A percentile compares a stretch with the other conserved stretches of the same genome.
phyloP scores from a whole-genome alignment of 2,113 vertebrate genomes.

The Cyphomyrus plagiostoma region DNA sequence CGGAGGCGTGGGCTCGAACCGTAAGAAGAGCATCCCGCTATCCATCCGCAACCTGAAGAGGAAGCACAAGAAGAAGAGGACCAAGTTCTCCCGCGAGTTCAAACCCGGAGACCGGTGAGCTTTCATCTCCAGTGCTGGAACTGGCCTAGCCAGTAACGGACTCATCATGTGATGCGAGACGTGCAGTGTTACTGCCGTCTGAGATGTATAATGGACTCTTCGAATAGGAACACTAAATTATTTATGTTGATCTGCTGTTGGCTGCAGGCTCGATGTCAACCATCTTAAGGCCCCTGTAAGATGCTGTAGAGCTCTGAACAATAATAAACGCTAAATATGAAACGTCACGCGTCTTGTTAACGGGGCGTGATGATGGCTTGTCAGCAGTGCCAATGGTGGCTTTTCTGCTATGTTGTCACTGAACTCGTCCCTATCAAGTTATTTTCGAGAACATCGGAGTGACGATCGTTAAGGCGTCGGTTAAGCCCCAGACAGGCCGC shows the following conservation, averaged over 20 bases:
- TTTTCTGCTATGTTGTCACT: not conserved
- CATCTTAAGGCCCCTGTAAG: not conserved
- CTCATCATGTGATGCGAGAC: not conserved
- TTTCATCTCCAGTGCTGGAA: constrained; percentile 59
- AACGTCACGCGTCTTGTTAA: not conserved
- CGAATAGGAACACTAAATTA: not conserved
- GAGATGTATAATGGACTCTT: not conserved
- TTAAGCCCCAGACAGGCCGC: not conserved
- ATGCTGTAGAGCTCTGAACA: not conserved
- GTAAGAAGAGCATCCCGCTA: constrained; percentile 91
- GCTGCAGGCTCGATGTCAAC: not conserved
- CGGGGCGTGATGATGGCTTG: not conserved
- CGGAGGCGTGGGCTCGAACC: constrained; percentile 68
- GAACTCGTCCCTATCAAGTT: not conserved
- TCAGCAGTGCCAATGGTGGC: not conserved
- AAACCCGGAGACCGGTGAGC: constrained; percentile 88
- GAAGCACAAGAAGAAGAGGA: constrained; percentile 98
- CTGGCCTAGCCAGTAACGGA: constrained; percentile 31
- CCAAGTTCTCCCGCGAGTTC: constrained; percentile 87
- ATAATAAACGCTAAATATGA: not conserved
- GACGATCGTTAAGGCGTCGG: not conserved
- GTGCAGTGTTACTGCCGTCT: not conserved
- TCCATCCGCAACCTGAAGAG: constrained; percentile 93
- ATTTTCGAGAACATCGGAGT: not conserved
- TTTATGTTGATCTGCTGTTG: not conserved